These are phyloP conservation scores for Bos indicus DNA, from an alignment of 2,113 vertebrate species.

Conservation along the genomic window DNA sequence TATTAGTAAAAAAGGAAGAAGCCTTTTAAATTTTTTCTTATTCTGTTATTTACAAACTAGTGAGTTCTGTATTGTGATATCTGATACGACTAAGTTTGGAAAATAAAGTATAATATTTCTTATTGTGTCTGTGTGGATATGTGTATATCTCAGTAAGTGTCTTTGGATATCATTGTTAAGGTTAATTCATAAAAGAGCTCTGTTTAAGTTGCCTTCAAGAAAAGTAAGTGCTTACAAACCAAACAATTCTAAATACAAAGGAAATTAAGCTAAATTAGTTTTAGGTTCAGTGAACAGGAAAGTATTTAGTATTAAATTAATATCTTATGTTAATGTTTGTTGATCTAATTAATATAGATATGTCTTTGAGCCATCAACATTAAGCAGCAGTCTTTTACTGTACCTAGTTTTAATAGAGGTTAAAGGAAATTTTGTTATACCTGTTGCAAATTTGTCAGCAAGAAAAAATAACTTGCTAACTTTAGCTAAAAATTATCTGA, in stretches of 20 bases:
- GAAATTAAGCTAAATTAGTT: not conserved
- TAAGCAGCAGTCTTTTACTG: not conserved
- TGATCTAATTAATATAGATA: not conserved
- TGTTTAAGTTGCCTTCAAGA: not conserved
- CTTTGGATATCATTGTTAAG: not conserved
- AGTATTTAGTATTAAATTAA: not conserved
- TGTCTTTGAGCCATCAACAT: not conserved
- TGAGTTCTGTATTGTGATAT: not conserved
- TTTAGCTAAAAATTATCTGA: not conserved
- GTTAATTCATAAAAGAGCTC: not conserved
- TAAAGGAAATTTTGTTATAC: not conserved
- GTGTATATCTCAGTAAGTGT: not conserved
- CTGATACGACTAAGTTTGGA: not conserved
- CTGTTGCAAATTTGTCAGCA: not conserved
- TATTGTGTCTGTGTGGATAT: not conserved
- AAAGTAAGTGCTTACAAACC: not conserved
- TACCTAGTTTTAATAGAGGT: not conserved
- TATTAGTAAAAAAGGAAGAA: not conserved
- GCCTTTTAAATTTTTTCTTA: not conserved
- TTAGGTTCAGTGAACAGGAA: not conserved
- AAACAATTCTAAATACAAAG: not conserved
- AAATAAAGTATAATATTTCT: not conserved
- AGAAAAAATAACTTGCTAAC: not conserved
- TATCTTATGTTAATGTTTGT: not conserved
- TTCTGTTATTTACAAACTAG: not conserved